Evolutionary conservation across 2,797 vertebrate species (phyloP).

Genomic region (Craterocephalus amniculus): DNA sequence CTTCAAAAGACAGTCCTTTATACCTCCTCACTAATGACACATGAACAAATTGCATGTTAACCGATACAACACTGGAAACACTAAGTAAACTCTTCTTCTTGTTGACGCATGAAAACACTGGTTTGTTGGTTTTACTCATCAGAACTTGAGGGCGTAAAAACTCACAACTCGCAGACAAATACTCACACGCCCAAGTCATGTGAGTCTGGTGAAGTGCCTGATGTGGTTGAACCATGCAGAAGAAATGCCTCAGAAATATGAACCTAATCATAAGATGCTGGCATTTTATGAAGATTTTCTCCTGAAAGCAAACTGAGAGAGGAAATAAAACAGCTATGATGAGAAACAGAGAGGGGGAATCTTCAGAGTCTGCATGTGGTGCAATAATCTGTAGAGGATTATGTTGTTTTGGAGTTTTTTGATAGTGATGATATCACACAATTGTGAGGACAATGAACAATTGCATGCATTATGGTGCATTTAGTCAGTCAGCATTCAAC

Average conservation of each 20-base stretch:
- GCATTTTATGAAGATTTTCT: constrained; percentile 57
- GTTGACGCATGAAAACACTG: constrained; percentile 7
- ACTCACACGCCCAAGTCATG: constrained; percentile 4
- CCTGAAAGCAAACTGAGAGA: constrained; percentile 38
- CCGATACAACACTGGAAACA: background rate
- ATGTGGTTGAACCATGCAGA: background rate
- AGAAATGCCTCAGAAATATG: constrained; percentile 38
- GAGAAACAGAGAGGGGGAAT: constrained; percentile 2
- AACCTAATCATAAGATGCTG: constrained; percentile 40
- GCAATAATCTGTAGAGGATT: constrained; percentile 6
- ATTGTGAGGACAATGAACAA: constrained; percentile 29
- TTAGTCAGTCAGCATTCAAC: constrained; percentile 7
- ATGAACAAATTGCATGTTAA: background rate
- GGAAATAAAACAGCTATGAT: background rate
- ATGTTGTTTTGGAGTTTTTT: constrained; percentile 13
- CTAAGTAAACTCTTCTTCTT: constrained; percentile 17
- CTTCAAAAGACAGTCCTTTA: background rate
- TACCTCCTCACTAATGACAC: background rate
- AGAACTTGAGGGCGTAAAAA: constrained; percentile 35
- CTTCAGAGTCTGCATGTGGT: background rate
- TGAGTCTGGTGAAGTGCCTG: background rate
- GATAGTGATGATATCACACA: constrained; percentile 38
- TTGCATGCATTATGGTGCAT: constrained; percentile 24
- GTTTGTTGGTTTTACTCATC: constrained; percentile 42
- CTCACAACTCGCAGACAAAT: constrained; percentile 8